Conservation (phyloP, 2,888 invertebrate genomes). For the Tineola bisselliella region DNA sequence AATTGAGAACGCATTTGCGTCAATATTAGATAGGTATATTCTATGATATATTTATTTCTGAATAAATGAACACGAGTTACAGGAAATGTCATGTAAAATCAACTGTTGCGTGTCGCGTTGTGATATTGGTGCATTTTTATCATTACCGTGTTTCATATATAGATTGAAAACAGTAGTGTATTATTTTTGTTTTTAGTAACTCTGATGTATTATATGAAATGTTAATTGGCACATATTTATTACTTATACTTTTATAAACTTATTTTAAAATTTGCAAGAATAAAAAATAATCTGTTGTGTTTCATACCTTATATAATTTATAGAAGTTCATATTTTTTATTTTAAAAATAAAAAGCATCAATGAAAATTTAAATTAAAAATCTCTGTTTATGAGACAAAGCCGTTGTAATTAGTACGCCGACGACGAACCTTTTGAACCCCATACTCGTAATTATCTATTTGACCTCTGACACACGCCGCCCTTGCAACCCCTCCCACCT, state of each 20-base stretch:
- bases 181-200: too few species aligned
- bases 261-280: too few species aligned
- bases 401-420: background rate
- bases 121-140: background rate
- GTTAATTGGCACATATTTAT: too few species aligned
- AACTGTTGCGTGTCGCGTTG: background rate
- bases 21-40: background rate
- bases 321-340: too few species aligned
- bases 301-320: too few species aligned
- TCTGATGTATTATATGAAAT: too few species aligned
- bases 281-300: too few species aligned
- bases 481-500: background rate
- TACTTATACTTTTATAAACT: too few species aligned
- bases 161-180: too few species aligned
- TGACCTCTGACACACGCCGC: constrained; percentile 1
- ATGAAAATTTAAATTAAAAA: background rate
- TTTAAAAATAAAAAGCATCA: background rate
- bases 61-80: background rate
- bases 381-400: background rate
- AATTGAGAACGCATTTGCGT: background rate
- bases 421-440: background rate
- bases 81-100: constrained; percentile 2
- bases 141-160: too few species aligned
- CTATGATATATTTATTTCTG: background rate
- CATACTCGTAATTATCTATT: constrained; percentile 4